A percentile compares a stretch with the other conserved stretches of the same genome.
These are phyloP conservation scores for Palythoa grandiflora DNA, from an alignment of 92 coral and sea anemone species.

Conservation along the genomic window DNA sequence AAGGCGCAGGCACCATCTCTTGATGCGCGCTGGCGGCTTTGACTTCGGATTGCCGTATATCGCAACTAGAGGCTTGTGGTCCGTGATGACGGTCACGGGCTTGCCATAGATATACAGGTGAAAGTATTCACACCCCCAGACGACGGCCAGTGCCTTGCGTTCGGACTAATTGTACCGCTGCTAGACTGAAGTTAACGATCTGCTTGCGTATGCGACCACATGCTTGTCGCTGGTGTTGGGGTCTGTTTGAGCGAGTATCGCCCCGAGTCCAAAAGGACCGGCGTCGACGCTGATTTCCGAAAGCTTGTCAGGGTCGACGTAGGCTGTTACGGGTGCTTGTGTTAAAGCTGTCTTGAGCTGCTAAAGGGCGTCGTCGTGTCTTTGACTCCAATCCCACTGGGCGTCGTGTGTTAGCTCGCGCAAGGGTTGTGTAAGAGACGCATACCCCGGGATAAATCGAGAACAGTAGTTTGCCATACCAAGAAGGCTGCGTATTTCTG, in stretches of 20 bases:
- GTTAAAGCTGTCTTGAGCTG: too few species aligned
- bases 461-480: too few species aligned
- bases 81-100: conserved; percentile 47
- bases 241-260: conserved; percentile 53
- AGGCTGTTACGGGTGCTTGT: conserved; percentile 49
- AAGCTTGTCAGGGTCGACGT: conserved; percentile 57
- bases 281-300: conserved; percentile 39
- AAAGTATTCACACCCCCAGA: conserved; percentile 49
- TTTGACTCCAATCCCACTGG: too few species aligned
- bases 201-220: conserved; percentile 47
- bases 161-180: conserved; percentile 61
- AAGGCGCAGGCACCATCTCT: conserved; percentile 28
- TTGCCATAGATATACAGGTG: conserved; percentile 59
- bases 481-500: neutral
- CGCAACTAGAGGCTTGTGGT: conserved; percentile 57
- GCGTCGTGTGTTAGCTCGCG: too few species aligned
- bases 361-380: too few species aligned
- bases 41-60: conserved; percentile 49
- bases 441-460: too few species aligned
- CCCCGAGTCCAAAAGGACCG: conserved; percentile 43
- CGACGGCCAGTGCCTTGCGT: conserved; percentile 50
- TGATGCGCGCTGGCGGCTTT: conserved; percentile 42
- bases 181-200: conserved; percentile 43
- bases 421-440: too few species aligned
- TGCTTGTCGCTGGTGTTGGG: conserved; percentile 9